Conservation (phyloP, 2,888 invertebrate genomes). For the Coelopa pilipes region DNA sequence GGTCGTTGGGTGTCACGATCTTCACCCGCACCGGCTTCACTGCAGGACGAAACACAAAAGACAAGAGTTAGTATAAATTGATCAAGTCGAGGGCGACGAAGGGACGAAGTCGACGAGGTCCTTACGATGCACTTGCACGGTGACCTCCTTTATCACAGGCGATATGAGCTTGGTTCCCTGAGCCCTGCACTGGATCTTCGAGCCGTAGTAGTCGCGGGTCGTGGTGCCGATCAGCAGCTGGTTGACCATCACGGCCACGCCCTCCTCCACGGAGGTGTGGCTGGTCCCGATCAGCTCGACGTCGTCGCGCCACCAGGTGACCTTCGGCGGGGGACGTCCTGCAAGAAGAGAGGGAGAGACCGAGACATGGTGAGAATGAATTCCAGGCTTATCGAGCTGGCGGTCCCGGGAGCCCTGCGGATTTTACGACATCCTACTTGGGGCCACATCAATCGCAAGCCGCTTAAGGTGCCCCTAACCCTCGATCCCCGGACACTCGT, state of each 20-base stretch:
- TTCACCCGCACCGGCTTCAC: slow-evolving; percentile 84
- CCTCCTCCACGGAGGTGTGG: slow-evolving; percentile 73
- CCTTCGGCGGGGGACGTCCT: slow-evolving; percentile 85
- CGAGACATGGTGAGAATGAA: too few species aligned
- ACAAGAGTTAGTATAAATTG: neutral
- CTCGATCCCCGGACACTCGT: neutral
- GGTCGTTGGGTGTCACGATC: slow-evolving; percentile 77
- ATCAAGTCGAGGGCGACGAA: neutral
- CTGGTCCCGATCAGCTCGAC: slow-evolving; percentile 79
- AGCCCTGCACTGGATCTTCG: slow-evolving; percentile 81
- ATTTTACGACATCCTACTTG: neutral
- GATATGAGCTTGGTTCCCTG: slow-evolving; percentile 78
- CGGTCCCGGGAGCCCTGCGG: too few species aligned
- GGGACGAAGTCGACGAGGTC: neutral
- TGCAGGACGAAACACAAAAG: slow-evolving; percentile 60
- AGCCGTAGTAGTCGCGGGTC: slow-evolving; percentile 78
- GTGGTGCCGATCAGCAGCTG: slow-evolving; percentile 80
- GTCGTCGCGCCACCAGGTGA: slow-evolving; percentile 85
- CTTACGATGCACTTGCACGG: slow-evolving; percentile 78
- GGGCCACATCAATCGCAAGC: slow-evolving; percentile 7
- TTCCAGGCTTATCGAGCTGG: neutral
- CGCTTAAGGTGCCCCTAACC: neutral
- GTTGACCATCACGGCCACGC: slow-evolving; percentile 75
- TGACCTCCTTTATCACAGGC: slow-evolving; percentile 77
- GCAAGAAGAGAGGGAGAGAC: neutral